Evolutionary conservation across 2,888 invertebrate species (phyloP).

Genomic region (Bembecia ichneumoniformis): DNA sequence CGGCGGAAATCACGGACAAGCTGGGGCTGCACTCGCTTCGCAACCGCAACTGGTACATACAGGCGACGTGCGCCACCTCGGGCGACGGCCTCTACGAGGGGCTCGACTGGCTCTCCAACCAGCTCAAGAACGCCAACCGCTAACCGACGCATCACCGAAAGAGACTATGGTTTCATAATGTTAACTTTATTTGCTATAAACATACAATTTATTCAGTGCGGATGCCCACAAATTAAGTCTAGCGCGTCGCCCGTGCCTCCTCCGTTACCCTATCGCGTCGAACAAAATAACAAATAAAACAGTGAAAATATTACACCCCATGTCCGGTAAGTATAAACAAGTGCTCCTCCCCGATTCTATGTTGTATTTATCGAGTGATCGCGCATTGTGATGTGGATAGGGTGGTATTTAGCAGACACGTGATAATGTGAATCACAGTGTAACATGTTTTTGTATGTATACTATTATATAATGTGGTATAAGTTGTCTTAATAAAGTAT

Average conservation of each 20-base stretch:
- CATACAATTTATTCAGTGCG: conserved; percentile 70
- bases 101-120: conserved; percentile 99
- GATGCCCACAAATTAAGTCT: conserved; percentile 57
- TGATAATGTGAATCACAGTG: conserved; percentile 68
- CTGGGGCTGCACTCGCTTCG: conserved; percentile 97
- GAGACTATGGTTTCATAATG: conserved; percentile 73
- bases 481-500: conserved; percentile 73
- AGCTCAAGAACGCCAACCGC: conserved; percentile 98
- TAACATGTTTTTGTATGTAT: conserved; percentile 70
- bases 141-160: conserved; percentile 74
- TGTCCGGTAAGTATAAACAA: no score
- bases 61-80: conserved; percentile 98
- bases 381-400: conserved; percentile 70
- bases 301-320: conserved; percentile 33
- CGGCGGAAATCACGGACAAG: conserved; percentile 99
- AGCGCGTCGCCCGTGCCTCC: conserved; percentile 7
- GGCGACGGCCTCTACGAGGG: conserved; percentile 99
- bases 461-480: conserved; percentile 60
- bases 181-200: conserved; percentile 71
- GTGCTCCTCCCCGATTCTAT: not conserved
- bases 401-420: conserved; percentile 57
- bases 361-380: conserved; percentile 34
- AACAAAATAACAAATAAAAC: conserved; percentile 70
- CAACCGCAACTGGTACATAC: conserved; percentile 98
- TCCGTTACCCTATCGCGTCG: conserved; percentile 59